These are phyloP conservation scores for Tetragnatha versicolor DNA, from an alignment of 1,140 invertebrate genomes.

Conservation along the genomic window DNA sequence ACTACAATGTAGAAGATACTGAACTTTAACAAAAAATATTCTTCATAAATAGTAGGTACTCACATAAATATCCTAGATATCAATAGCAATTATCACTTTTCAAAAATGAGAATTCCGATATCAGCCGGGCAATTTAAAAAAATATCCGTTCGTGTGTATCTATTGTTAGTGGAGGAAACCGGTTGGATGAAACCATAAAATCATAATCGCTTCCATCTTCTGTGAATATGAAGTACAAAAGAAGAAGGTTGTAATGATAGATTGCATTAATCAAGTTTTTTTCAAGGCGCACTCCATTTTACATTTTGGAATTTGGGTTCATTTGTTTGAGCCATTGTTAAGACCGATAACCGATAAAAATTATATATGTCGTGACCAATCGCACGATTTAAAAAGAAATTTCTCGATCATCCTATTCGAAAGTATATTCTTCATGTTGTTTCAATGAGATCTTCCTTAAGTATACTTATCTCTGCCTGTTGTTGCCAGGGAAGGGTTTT, in stretches of 20 bases:
- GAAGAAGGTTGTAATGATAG: conserved; percentile 35
- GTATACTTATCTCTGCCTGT: neutral
- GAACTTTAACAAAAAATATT: neutral
- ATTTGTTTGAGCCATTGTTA: conserved; percentile 37
- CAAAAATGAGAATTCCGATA: conserved; percentile 21
- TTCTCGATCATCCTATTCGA: conserved; percentile 21
- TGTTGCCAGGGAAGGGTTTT: no score
- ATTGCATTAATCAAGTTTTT: conserved; percentile 49
- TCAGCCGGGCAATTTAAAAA: neutral
- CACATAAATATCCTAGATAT: conserved; percentile 22
- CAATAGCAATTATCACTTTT: conserved; percentile 11
- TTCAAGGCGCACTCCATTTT: conserved; percentile 3
- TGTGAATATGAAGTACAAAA: conserved; percentile 39
- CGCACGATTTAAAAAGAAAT: conserved; percentile 43
- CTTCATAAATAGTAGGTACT: neutral
- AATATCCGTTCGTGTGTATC: neutral
- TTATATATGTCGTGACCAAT: conserved; percentile 41
- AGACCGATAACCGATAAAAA: conserved; percentile 28
- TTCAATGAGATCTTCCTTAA: neutral
- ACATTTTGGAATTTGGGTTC: conserved; percentile 33
- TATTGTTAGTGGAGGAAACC: conserved; percentile 8
- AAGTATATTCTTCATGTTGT: neutral
- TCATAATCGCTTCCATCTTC: conserved; percentile 21
- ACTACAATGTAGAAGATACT: neutral
- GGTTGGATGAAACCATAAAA: conserved; percentile 29